A percentile compares a stretch with the other conserved stretches of the same genome.
phyloP scores from a whole-genome alignment of 2,797 vertebrate species.

The Nasua narica region DNA sequence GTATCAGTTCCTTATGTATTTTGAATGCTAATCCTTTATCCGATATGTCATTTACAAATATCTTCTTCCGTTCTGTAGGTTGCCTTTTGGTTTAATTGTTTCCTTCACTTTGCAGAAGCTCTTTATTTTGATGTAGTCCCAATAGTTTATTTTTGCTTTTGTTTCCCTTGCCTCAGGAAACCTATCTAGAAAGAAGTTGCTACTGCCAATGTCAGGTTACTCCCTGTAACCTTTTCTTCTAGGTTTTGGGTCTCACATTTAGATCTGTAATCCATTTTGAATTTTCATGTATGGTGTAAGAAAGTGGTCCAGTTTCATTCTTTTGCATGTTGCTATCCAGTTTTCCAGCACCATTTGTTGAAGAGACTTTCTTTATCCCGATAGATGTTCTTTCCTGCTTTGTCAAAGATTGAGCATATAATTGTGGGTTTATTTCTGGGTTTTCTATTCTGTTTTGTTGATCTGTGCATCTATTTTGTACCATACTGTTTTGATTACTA shows the following conservation, averaged over 20 bases:
- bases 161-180: neutral
- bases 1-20: neutral
- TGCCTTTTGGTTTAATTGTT: neutral
- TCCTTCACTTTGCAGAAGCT: neutral
- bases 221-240: neutral
- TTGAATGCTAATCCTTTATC: neutral
- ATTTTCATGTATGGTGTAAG: neutral
- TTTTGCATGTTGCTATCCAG: neutral
- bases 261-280: neutral
- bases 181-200: neutral
- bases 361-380: neutral
- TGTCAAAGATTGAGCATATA: neutral
- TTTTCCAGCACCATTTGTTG: neutral
- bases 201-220: neutral
- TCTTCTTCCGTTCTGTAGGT: neutral
- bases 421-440: neutral
- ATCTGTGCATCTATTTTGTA: neutral
- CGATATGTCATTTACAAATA: neutral
- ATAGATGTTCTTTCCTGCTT: neutral
- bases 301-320: neutral
- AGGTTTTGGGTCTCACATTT: neutral
- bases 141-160: too few relatives aligned
- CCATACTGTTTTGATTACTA: neutral
- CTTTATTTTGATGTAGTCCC: neutral
- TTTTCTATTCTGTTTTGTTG: neutral